Base-by-base conservation (phyloP, 2,888 invertebrate species). In the Drosophila melanosoma region DNA sequence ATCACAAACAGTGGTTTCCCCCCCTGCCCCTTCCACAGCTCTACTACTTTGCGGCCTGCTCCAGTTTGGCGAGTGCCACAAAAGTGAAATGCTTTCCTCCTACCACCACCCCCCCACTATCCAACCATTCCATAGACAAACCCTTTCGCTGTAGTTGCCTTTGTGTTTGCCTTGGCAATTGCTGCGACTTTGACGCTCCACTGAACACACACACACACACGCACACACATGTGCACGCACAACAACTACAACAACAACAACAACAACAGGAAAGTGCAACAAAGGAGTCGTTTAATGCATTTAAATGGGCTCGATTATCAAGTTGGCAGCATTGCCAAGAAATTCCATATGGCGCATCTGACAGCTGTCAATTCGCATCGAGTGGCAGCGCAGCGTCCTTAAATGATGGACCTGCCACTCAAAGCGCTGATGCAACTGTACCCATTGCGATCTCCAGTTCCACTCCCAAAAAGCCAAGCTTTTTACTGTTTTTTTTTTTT, bases 241-340 rank as follows among this genome's bases (percentile, higher is more conserved):
- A 51, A 35, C 23, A 23, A 23, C 23, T 1, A 23, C 42, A 52
- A 48, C 6, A 53, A 51, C 23, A 23, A 23, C 23, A 23, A 23
- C 42, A 52, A 48, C 6, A 53, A 51, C 35, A 65, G 10, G 17
- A 51, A 32, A 32, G 20, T 59, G 59, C 42, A 45, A 56, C 60
- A 48, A 71, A 72, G 77, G 56, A 69, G 63, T 32, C 76, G 57
- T 76, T 76, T 70, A 84, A 85, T 85, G 84, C 84, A 85, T 85
- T 85, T 85, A 85, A 85, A 85, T 84, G 81, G 84, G 75, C 77
- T 77, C 75, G 81, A 84, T 86, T 86, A 86, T 72, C 68, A 49
- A 75, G 78, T 72, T 78, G 75, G 78, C 71, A 79, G 72, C 56
- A 20, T 58, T 15, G 61, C 61, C 48, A 68, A 75, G 64, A 38